A percentile compares a stretch with the other conserved stretches of the same genome.
Evolutionary conservation across 2,888 invertebrate species (phyloP).

Genomic region (Eilema caniola): DNA sequence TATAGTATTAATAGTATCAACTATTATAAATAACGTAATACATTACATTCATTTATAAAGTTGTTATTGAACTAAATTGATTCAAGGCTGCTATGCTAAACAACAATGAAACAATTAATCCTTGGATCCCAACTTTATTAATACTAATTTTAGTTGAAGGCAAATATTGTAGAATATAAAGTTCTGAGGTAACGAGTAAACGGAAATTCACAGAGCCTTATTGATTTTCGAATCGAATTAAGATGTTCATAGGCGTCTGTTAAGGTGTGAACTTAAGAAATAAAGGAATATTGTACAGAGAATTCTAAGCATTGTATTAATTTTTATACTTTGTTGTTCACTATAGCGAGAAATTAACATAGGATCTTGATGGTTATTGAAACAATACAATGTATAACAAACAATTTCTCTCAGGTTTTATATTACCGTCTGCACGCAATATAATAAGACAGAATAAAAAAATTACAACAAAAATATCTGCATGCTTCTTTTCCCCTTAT

Average conservation of each 20-base stretch:
- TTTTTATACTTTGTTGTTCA: neutral
- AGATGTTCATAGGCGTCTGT: neutral
- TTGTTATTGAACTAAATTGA: neutral
- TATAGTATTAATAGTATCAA: too few relatives aligned
- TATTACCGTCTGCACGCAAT: neutral
- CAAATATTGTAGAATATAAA: constrained; percentile 12
- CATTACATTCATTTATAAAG: neutral
- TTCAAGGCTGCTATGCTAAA: neutral
- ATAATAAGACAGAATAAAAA: neutral
- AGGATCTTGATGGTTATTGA: neutral
- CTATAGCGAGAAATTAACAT: neutral
- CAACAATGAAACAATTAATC: constrained; percentile 16
- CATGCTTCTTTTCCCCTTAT: neutral
- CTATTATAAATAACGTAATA: neutral
- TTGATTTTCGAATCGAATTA: neutral
- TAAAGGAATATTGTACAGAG: neutral
- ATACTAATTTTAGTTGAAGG: constrained; percentile 18
- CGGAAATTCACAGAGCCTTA: neutral
- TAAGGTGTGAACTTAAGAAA: constrained; percentile 1
- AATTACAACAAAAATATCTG: neutral
- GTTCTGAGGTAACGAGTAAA: constrained; percentile 5
- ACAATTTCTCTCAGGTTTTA: neutral
- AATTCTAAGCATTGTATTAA: neutral
- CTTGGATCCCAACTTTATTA: constrained; percentile 13
- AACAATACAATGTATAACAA: neutral